Percentiles rank a stretch among this genome's conserved stretches.
phyloP scores from a whole-genome alignment of 2,113 vertebrate species.

The Tachuris rubrigastra region DNA sequence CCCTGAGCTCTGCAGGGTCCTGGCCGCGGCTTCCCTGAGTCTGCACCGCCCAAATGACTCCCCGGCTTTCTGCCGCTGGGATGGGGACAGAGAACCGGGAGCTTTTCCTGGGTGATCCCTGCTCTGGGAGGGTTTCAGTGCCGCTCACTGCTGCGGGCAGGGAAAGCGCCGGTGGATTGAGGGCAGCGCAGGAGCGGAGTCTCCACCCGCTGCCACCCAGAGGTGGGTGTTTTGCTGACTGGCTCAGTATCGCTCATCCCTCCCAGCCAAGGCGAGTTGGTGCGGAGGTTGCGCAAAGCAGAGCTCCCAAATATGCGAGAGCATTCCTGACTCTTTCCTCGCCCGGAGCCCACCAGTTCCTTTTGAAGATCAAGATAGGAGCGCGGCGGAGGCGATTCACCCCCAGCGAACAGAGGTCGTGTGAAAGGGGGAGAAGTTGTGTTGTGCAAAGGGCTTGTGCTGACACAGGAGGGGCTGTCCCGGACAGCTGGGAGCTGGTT shows the following conservation, averaged over 20 bases:
- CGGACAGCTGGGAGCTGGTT: not conserved
- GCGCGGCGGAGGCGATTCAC: not conserved
- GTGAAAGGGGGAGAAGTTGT: not conserved
- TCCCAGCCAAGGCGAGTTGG: slow-evolving; percentile 25
- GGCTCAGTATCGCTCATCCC: slow-evolving; percentile 32
- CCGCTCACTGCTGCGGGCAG: fast-evolving
- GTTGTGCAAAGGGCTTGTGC: not conserved
- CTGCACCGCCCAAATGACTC: fast-evolving
- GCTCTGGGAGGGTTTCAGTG: not conserved
- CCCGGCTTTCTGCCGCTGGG: fast-evolving
- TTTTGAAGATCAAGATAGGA: slow-evolving; percentile 31
- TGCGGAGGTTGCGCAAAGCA: not conserved
- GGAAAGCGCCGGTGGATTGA: not conserved
- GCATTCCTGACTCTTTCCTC: slow-evolving; percentile 18
- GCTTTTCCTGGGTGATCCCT: fast-evolving
- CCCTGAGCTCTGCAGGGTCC: fast-evolving
- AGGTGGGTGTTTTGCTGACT: slow-evolving; percentile 46
- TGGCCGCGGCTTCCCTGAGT: not conserved
- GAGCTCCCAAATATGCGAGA: not conserved
- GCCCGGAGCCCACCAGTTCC: slow-evolving; percentile 16
- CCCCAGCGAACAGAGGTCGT: not conserved
- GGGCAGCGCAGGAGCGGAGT: not conserved
- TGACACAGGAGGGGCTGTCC: not conserved
- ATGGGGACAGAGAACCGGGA: fast-evolving
- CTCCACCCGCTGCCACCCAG: not conserved